Evolutionary conservation across 2,113 vertebrate species (phyloP).

Genomic region (Siniperca chuatsi): DNA sequence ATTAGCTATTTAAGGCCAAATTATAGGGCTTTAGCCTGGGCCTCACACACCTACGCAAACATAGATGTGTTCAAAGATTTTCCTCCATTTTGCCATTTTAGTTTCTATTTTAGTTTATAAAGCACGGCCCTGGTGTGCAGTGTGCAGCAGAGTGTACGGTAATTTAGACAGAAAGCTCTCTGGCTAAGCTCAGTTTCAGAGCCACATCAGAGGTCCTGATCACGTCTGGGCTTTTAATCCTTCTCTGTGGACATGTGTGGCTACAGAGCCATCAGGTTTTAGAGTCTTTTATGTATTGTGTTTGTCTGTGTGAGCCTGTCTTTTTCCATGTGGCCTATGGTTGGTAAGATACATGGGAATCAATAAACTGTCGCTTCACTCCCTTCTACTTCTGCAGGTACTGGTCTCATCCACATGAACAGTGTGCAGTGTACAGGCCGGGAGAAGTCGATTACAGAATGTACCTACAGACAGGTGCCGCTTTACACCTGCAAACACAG

Average conservation of each 20-base stretch:
- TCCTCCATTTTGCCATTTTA: conserved; percentile 57
- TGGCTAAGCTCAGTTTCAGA: conserved; percentile 48
- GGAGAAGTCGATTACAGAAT: conserved; percentile 88
- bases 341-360: conserved; percentile 29
- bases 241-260: conserved; percentile 38
- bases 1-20: conserved; percentile 77
- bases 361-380: neutral
- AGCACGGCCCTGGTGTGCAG: conserved; percentile 33
- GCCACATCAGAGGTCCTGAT: conserved; percentile 67
- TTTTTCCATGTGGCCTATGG: conserved; percentile 18
- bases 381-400: conserved; percentile 80
- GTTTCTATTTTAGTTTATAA: conserved; percentile 63
- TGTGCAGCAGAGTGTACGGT: conserved; percentile 31
- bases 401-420: conserved; percentile 95
- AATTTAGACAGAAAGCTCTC: conserved; percentile 40
- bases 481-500: conserved; percentile 87
- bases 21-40: conserved; percentile 68
- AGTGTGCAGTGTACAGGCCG: conserved; percentile 89
- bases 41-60: conserved; percentile 73
- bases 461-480: conserved; percentile 83
- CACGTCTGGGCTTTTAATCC: conserved; percentile 47
- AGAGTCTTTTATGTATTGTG: neutral
- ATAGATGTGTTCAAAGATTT: conserved; percentile 66
- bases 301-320: neutral
- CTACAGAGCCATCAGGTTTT: conserved; percentile 40